phyloP scores from a whole-genome alignment of 2,113 vertebrate genomes.

The Oryzias woworae region DNA sequence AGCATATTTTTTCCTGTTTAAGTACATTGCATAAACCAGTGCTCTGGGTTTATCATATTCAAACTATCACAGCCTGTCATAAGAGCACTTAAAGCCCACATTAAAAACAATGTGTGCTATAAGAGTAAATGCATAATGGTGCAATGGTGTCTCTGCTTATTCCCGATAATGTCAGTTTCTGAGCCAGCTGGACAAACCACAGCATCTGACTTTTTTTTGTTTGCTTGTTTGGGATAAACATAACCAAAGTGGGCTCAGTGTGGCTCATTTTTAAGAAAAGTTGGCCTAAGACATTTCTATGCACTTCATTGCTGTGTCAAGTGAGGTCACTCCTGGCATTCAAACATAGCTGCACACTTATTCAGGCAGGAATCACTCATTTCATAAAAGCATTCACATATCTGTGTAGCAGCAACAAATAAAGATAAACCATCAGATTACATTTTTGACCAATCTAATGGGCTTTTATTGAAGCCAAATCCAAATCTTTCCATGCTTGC shows the following conservation, averaged over 20 bases:
- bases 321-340: slow-evolving; percentile 35
- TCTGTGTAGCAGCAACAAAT: slow-evolving; percentile 31
- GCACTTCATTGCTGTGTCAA: slow-evolving; percentile 48
- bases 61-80: slow-evolving; percentile 28
- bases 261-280: too few relatives aligned
- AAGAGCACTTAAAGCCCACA: slow-evolving; percentile 55
- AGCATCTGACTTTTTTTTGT: too few relatives aligned
- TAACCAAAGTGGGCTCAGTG: too few relatives aligned
- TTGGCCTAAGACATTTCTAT: too few relatives aligned
- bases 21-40: slow-evolving; percentile 45
- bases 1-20: slow-evolving; percentile 22
- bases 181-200: too few relatives aligned
- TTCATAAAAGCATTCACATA: slow-evolving; percentile 42
- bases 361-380: slow-evolving; percentile 43
- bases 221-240: too few relatives aligned
- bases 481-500: background rate
- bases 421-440: slow-evolving; percentile 20
- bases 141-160: slow-evolving; percentile 42
- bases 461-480: slow-evolving; percentile 1
- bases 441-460: background rate
- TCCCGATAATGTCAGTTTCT: background rate
- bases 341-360: slow-evolving; percentile 16
- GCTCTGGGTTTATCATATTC: slow-evolving; percentile 42
- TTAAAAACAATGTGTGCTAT: slow-evolving; percentile 42
- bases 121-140: slow-evolving; percentile 30